Evolutionary conservation across 2,888 invertebrate genomes (phyloP), one percentile per base, ranked within the genome.

Genomic region (Craniophora ligustri): DNA sequence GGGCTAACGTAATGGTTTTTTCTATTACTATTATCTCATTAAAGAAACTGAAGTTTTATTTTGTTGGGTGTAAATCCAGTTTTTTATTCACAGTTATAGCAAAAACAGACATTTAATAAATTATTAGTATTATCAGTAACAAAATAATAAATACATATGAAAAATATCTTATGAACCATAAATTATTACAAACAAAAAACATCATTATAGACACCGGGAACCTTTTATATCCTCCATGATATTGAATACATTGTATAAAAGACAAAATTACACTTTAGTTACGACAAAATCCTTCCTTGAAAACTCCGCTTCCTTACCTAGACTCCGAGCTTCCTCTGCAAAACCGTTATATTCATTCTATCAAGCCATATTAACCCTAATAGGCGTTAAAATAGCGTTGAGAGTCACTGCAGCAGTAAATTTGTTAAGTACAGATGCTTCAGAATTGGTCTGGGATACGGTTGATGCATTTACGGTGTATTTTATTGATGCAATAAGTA

Each of bases 401-500:
- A 1, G 0, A n/a, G 26, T 8, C 1, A 10, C 0, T 0, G 46
- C 21, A 41, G 8, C n/a, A 16, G 1, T 36, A 19, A 46, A 16
- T 47, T 66, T 58, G 71, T 31, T 14, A 26, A 66, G 60, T 62
- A 34, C 59, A 63, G 75, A 69, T 75, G 74, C 70, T 74, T 67
- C 38, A 72, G 76, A 81, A 79, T 84, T 71, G 78, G 76, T 81
- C 77, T 79, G 80, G 77, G 78, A 81, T 78, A 79, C 74, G 81
- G 72, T 80, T 73, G 54, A 75, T 82, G 82, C 82, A 83, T 85
- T 87, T 84, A 81, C 79, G 79, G 79, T 81, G 76, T 72, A 78
- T 87, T 89, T 89, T 88, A 89, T 89, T 81, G 88, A 86, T 81
- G 87, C 86, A 87, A 88, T 89, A 88, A 88, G 84, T 76, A 82